Conservation (phyloP, 2,113 vertebrate genomes). For the Neotoma lepida region DNA sequence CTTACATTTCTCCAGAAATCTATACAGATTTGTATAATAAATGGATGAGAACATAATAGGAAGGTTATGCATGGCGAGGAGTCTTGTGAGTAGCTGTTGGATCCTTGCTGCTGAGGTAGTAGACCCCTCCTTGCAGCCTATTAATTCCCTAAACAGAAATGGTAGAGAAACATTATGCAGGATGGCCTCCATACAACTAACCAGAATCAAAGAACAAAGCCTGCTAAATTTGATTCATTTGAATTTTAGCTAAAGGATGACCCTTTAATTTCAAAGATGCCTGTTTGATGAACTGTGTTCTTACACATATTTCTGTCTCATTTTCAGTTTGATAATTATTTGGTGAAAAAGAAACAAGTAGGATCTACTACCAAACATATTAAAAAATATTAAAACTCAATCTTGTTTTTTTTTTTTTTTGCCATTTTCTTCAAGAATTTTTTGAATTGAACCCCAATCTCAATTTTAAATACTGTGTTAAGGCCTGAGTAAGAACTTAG, state of each 20-base stretch:
- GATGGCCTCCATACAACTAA: background rate
- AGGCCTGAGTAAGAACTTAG: background rate
- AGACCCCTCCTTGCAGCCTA: background rate
- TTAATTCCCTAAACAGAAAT: background rate
- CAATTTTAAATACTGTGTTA: background rate
- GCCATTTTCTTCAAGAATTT: constrained; percentile 39
- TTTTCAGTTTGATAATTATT: constrained; percentile 44
- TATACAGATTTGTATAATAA: background rate
- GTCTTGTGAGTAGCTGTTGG: background rate
- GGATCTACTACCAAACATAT: background rate
- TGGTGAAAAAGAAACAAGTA: constrained; percentile 35
- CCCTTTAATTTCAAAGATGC: constrained; percentile 11
- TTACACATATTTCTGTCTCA: constrained; percentile 17
- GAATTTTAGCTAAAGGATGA: background rate
- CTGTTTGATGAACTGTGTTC: constrained; percentile 23
- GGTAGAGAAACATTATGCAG: background rate
- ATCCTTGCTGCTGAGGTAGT: background rate
- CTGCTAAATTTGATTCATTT: background rate
- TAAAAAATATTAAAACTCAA: background rate
- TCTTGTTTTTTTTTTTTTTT: constrained; percentile 49
- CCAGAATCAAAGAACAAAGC: background rate
- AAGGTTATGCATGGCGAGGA: background rate
- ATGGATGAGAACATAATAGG: background rate
- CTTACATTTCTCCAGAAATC: background rate
- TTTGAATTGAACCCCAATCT: constrained; percentile 23